These are phyloP conservation scores for Neodiprion pinetum DNA, from an alignment of 1,140 invertebrate species.

Conservation along the genomic window DNA sequence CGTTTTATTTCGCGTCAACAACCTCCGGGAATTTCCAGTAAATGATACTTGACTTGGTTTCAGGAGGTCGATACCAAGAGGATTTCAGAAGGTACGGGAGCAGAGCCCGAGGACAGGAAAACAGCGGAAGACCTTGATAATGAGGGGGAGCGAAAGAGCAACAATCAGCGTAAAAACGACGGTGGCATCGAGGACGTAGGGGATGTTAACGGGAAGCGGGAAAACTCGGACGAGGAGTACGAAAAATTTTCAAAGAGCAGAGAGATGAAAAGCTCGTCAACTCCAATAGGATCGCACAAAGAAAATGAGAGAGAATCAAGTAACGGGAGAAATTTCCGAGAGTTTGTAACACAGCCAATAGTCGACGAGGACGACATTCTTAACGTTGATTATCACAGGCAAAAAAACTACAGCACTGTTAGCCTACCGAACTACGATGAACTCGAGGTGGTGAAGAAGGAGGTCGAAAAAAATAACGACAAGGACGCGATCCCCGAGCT, in stretches of 20 bases:
- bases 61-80: constrained; percentile 50
- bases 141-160: background rate
- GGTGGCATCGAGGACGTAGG: background rate
- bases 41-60: constrained; percentile 13
- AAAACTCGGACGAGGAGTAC: constrained; percentile 39
- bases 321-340: background rate
- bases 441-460: constrained; percentile 35
- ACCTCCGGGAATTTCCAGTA: constrained; percentile 6
- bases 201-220: constrained; percentile 27
- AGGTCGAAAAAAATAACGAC: constrained; percentile 22
- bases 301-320: constrained; percentile 17
- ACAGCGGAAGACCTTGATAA: constrained; percentile 32
- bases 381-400: constrained; percentile 23
- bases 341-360: background rate
- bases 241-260: constrained; percentile 42
- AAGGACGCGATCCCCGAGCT: constrained; percentile 13
- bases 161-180: background rate
- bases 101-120: constrained; percentile 23
- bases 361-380: background rate
- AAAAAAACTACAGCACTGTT: constrained; percentile 57
- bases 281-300: constrained; percentile 32
- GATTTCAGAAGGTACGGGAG: constrained; percentile 32
- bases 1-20: background rate
- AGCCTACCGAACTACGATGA: constrained; percentile 65
- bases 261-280: constrained; percentile 38